phyloP scores from a whole-genome alignment of 2,797 vertebrate genomes.

The Picus viridis region DNA sequence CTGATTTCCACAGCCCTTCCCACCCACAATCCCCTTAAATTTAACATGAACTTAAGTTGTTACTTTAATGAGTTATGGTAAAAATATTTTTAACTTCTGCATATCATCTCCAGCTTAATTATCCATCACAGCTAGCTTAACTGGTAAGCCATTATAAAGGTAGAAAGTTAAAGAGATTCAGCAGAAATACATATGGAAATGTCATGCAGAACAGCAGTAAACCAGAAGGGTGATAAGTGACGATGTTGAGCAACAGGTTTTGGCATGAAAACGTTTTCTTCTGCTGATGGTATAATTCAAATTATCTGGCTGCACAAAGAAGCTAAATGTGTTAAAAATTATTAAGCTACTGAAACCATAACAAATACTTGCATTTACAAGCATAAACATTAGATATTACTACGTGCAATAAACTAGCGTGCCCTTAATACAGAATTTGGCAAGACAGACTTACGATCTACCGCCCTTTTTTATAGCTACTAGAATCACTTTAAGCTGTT shows the following conservation, averaged over 20 bases:
- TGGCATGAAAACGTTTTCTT: not conserved
- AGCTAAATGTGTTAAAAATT: not conserved
- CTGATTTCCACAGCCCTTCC: not conserved
- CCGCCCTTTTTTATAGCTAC: not conserved
- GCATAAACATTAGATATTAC: not conserved
- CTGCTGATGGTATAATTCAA: constrained; percentile 24
- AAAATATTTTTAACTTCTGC: not conserved
- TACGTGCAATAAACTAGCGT: not conserved
- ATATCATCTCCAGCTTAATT: not conserved
- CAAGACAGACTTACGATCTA: not conserved
- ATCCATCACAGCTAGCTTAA: not conserved
- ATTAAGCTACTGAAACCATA: constrained; percentile 24
- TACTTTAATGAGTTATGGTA: not conserved
- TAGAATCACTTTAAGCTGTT: not conserved
- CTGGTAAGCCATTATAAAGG: not conserved
- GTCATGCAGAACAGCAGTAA: not conserved
- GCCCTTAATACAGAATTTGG: not conserved
- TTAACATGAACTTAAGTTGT: not conserved
- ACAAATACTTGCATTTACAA: constrained; percentile 29
- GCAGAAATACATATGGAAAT: not conserved
- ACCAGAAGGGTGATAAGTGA: not conserved
- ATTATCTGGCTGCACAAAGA: constrained; percentile 28
- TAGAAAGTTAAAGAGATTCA: not conserved
- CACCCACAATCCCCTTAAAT: not conserved
- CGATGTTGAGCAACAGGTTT: not conserved